Base-by-base conservation (phyloP, 2,888 invertebrate genomes). In the Callyntrura guangdongensis region DNA sequence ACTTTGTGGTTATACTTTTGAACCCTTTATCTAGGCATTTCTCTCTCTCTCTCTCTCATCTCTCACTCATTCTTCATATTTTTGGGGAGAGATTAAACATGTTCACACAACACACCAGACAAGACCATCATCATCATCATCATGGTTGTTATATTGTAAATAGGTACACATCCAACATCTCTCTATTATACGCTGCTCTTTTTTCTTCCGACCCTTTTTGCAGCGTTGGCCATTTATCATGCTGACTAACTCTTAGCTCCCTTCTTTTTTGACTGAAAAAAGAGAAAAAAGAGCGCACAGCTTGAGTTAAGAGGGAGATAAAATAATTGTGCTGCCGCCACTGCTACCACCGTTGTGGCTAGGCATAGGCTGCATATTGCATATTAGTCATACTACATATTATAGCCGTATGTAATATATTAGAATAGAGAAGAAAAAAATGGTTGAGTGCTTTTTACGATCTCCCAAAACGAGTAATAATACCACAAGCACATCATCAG, bases 391-490 rank as follows among this genome's bases (percentile, higher is more conserved):
- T 56, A 12, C 4, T 77, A n/a, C 0, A 45, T 45, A 74, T n/a
- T n/a, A 6, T 36, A 36, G 36, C 6, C 36, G 36, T 59, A 36
- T 79, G 27, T 79, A 79, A 79, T 79, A 79, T 56, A 79, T 79
- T 79, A 79, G 79, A 79, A 79, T 47, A 22, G 45, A 72, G 45
- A 74, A 49, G 22, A 67, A 27, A 22, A 56, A 79, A 79, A 47
- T 82, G 89, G 77, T 89, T 84, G 89, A 89, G 89, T 84, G 89
- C 83, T 53, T 89, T 89, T 89, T 89, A 89, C 74, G 74, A 89
- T 89, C 83, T 83, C 25, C 83, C 81, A 79, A 81, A 89, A 88
- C 77, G 22, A 86, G 64, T 64, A 77, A 86, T 77, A 64, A 59
- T 79, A 79, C 56, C 59, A 59, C 79, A 79, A 59, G 59, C 79